Evolutionary conservation across 1,140 invertebrate genomes (phyloP).

Genomic region (Apis cerana): DNA sequence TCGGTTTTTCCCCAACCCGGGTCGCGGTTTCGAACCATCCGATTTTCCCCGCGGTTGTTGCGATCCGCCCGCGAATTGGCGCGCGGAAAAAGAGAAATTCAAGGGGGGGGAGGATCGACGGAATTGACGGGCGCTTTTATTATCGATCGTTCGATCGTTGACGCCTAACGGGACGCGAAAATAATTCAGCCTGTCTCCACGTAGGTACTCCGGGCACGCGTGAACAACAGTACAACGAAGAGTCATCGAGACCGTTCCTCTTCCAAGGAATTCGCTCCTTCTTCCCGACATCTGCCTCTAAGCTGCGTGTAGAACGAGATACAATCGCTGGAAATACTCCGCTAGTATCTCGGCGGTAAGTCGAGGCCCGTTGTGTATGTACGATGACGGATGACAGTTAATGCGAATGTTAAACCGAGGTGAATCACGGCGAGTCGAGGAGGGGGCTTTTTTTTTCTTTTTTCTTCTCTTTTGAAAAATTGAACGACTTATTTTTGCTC

Average conservation of each 20-base stretch:
- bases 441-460: no score
- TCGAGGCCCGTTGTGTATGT: no score
- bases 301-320: no score
- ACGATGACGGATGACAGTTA: no score
- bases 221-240: neutral
- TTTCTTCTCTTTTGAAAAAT: no score
- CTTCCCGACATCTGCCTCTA: neutral
- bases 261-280: neutral
- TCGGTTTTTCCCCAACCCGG: neutral
- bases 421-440: no score
- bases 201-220: neutral
- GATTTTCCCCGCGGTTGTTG: neutral
- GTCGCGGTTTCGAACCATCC: neutral
- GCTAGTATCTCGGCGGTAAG: no score
- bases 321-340: no score
- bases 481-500: no score
- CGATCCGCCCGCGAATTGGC: neutral
- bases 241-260: neutral
- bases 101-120: neutral
- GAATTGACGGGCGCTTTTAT: neutral
- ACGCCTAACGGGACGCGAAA: constrained; percentile 47
- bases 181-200: neutral
- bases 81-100: no score
- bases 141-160: constrained; percentile 48
- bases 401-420: no score